Conservation (phyloP, 1,140 invertebrate genomes). For the Bombus superbus region DNA sequence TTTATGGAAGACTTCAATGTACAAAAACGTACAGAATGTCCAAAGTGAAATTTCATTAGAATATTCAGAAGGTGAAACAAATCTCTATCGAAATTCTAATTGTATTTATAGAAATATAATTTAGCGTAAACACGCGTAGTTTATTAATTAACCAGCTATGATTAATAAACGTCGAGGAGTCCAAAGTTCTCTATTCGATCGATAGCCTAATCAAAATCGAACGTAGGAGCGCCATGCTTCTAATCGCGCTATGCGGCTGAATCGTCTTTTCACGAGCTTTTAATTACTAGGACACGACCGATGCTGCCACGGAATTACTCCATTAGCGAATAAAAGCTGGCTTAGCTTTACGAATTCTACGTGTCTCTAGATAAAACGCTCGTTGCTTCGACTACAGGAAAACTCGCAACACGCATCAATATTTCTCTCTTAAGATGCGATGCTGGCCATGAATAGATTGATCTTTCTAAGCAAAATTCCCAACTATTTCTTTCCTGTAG, state of each 20-base stretch:
- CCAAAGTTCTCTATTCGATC: background rate
- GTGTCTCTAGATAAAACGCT: background rate
- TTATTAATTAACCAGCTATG: background rate
- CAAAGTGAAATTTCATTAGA: background rate
- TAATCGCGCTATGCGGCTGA: background rate
- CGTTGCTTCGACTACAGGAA: background rate
- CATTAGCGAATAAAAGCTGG: conserved; percentile 39
- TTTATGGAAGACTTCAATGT: too few species aligned
- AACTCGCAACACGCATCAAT: background rate
- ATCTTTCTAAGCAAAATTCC: too few species aligned
- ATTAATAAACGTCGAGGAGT: background rate
- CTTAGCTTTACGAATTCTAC: conserved; percentile 5
- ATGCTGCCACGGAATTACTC: conserved; percentile 26
- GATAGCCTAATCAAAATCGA: background rate
- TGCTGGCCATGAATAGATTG: too few species aligned
- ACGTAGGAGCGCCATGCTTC: too few species aligned
- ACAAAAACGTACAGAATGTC: too few species aligned
- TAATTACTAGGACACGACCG: conserved; percentile 36
- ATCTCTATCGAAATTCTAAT: background rate
- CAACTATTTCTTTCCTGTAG: too few species aligned
- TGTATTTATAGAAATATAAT: background rate
- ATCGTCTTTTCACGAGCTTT: conserved; percentile 1
- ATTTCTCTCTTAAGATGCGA: too few species aligned
- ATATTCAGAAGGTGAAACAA: background rate
- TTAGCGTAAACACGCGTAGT: background rate